Base-by-base conservation (phyloP, 2,888 invertebrate species). In the Hybos culiciformis region DNA sequence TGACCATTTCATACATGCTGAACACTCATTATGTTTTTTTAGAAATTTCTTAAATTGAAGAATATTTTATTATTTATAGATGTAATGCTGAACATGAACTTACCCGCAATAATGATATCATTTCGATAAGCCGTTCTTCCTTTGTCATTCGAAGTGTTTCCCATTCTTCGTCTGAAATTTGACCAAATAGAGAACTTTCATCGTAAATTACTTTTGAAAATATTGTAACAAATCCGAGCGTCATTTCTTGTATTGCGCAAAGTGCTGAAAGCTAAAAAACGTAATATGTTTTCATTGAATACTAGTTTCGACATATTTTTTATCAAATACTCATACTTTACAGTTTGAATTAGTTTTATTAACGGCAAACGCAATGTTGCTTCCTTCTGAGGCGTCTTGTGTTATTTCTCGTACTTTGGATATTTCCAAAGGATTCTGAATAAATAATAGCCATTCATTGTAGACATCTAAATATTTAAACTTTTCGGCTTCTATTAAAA, bases 131-230 rank as follows among this genome's bases (percentile, higher is more conserved):
- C 50, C 82, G 70, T 51, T 83, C 80, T 7, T 64, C 52, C 59
- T 83, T 83, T 2, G 74, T 75, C 0, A 81, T 78, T 51, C 80
- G 72, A 48, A 85, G 78, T 1, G 81, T 76, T 54, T 87, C 84
- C 81, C 86, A 88, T 66, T 88, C 86, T 59, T 87, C 87, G 51
- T 84, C 83, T 0, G 83, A 85, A 4, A 86, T 80, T 60, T 80
- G 79, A 2, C 77, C 74, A 5, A 81, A 80, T 31, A 82, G 70
- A 21, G 81, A 77, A 41, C 75, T 70, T 63, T 88, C 86, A 32
- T 79, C 80, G 34, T 73, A 66, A 2, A 82, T 71, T 0, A 82
- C 76, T 31, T 71, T 71, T 34, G 83, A 80, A 41, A 87, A 56
- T 0, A 82, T 78, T n/a, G 73, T 70, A 9, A 77, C 68, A 55